These are phyloP conservation scores for Tragelaphus scriptus DNA, from an alignment of 2,113 vertebrate species.

Conservation along the genomic window DNA sequence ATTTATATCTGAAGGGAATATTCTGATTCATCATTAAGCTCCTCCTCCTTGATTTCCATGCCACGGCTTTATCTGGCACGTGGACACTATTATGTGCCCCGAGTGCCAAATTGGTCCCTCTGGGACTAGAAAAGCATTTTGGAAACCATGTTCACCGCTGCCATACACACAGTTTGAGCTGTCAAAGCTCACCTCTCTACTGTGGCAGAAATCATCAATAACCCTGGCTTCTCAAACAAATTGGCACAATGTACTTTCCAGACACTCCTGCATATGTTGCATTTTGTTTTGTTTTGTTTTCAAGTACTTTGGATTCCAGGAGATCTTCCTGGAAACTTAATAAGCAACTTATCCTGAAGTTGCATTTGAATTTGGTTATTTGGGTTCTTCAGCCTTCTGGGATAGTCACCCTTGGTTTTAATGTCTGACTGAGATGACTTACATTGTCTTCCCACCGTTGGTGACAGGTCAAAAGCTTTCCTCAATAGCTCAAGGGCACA, in stretches of 20 bases:
- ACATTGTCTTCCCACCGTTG: background rate
- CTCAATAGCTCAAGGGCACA: background rate
- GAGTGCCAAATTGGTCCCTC: background rate
- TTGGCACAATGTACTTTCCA: background rate
- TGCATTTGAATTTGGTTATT: background rate
- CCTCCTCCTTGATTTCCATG: background rate
- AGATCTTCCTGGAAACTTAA: background rate
- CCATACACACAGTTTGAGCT: background rate
- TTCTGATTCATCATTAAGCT: background rate
- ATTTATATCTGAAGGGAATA: background rate
- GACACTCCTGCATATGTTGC: background rate
- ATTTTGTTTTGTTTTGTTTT: slow-evolving; percentile 32
- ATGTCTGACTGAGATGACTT: background rate
- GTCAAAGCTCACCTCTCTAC: background rate
- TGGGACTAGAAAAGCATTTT: background rate
- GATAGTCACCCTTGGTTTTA: background rate
- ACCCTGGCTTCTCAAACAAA: background rate
- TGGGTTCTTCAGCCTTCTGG: background rate
- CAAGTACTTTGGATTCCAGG: background rate
- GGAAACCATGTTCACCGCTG: background rate
- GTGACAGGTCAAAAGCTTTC: background rate
- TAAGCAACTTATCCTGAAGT: background rate
- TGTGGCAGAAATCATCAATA: background rate
- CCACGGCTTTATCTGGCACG: background rate
- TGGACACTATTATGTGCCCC: background rate